Evolutionary conservation across 2,888 invertebrate species (phyloP), one percentile per base, ranked within the genome.

Genomic region (Boloria euphrosyne): DNA sequence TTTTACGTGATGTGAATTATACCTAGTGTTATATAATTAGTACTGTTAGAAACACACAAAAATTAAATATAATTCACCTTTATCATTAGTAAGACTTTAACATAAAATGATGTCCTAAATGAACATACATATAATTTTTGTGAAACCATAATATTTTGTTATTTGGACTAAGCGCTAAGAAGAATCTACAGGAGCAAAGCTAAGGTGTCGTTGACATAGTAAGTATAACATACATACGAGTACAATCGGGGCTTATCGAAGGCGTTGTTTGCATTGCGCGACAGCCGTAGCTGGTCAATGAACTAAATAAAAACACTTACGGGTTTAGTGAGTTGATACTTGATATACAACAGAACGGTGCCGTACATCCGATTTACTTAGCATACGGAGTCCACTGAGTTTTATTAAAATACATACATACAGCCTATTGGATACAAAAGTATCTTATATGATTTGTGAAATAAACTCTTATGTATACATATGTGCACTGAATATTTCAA

Each of bases 221-320:
- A 80, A 84, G 81, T 80, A 80, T 87, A 87, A 87, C 85, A 87
- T 79, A 86, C 22, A 22, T 22, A 22, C 22, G 22, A 22, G 22
- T 22, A 22, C 84, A 87, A 87, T 89, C 87, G 83, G 81, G 82
- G 88, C 80, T 91, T 91, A 91, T 91, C 90, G 86, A 84, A 85
- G 84, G 81, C 82, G 87, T 84, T 89, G 90, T 91, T 90, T 90
- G 90, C 86, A 84, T 84, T 84, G 84, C 82, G 80, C 84, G 84
- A 82, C 86, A 65, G 64, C 54, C 67, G 69, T 78, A 76, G 46
- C 84, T 90, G 91, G 91, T 91, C 90, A 90, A 88, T 90, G 91
- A 90, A 91, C 90, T 85, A 90, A 90, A 90, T 85, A 89, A 87
- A 90, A 90, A 88, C 87, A 87, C 85, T 85, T 85, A 85, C 85